Conservation (phyloP, 2,797 vertebrate species). For the Somateria mollissima region DNA sequence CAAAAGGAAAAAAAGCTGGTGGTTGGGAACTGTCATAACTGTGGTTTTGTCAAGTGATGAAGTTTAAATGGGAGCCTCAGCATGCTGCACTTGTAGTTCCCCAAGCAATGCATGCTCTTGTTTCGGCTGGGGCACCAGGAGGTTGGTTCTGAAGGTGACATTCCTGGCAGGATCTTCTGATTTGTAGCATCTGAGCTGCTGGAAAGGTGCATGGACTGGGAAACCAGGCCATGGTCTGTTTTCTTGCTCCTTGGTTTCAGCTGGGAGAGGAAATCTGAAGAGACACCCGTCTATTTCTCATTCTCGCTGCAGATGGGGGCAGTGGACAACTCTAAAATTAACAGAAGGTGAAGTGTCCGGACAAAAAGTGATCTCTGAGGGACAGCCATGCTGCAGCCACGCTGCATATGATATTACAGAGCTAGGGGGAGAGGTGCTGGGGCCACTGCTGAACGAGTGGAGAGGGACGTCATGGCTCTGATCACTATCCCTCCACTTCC, state of each 20-base stretch:
- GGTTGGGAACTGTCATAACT: constrained; percentile 46
- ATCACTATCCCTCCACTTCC: background rate
- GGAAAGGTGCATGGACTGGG: background rate
- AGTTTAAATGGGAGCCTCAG: constrained; percentile 49
- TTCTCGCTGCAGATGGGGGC: accelerated
- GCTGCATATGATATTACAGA: too few species aligned
- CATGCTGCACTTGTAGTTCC: background rate
- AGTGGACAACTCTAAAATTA: background rate
- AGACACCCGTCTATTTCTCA: accelerated
- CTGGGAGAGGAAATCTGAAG: background rate
- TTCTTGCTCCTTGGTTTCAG: background rate
- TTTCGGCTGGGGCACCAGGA: background rate
- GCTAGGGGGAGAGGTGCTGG: background rate
- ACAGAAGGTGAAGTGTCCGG: background rate
- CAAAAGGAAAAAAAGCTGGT: constrained; percentile 63
- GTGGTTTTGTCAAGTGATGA: constrained; percentile 51
- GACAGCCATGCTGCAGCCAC: background rate
- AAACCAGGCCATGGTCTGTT: background rate
- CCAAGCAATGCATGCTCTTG: background rate
- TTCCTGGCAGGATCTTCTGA: background rate
- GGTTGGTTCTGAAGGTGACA: constrained; percentile 46
- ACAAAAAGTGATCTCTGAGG: background rate
- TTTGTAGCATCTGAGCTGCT: background rate
- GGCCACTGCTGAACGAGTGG: accelerated
- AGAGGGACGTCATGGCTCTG: background rate